Evolutionary conservation across 2,888 invertebrate species (phyloP), one percentile per base, ranked within the genome.

Genomic region (Eupithecia subumbrata): DNA sequence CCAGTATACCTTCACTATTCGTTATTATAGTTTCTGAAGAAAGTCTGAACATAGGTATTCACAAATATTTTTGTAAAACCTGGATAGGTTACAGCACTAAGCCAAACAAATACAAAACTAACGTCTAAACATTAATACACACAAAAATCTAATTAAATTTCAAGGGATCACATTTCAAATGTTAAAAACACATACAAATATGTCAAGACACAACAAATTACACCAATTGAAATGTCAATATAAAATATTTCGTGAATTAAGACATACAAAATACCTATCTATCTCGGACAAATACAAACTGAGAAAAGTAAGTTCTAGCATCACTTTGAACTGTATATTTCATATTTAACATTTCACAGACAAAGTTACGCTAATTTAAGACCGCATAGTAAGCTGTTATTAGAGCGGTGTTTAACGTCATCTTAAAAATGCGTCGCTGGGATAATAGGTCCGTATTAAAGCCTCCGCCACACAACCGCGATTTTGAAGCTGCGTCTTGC

Each of bases 81-180:
- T 56, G 48, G 18, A 52, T 9, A 18, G 52, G 14, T 60, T 12
- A 5, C 22, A 22, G 60, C 67, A 71, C 25, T 30, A 73, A 18
- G 72, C 73, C 75, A 78, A 64, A 72, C 60, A 71, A 72, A 72
- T 40, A 77, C 68, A 64, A 75, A 40, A 75, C 60, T 56, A 78
- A 66, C 71, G 69, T 69, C 73, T 14, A 72, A 73, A 72, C 64
- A 76, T 56, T 56, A 69, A 67, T 68, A 25, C 40, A 71, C 63
- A 76, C 73, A 70, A 67, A 71, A 71, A 40, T 64, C 11, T 5
- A 66, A 18, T 40, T 67, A 40, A 67, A 37, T 67, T n/a, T 60
- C 60, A 14, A 66, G 66, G 18, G n/a, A 69, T 74, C 45, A 74
- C 25, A 66, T 52, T 68, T 30, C 74, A 52, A 74, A 76, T 76